Evolutionary conservation across 1,140 invertebrate genomes (phyloP), one percentile per base, ranked within the genome.

Genomic region (Scaptomyza montana): DNA sequence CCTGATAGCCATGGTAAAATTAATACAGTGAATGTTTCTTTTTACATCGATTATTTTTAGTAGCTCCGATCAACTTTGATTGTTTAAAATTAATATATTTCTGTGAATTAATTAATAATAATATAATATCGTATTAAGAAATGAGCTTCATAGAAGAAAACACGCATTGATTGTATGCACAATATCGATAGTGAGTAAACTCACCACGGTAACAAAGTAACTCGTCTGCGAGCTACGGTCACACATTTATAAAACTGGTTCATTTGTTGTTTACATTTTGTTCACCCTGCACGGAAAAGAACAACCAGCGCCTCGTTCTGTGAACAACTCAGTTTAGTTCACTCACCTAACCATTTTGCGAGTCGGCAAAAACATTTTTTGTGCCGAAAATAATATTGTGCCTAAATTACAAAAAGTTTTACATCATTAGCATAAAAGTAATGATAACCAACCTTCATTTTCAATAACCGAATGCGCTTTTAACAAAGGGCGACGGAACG

Each of bases 351-450:
- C 45, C 59, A 47, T 61, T 61, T 30, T 61, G 9, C 55, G 56
- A 62, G 65, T 69, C 71, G 71, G 66, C 66, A 74, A 46, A 69
- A 69, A 57, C 25, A 64, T 41, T 53, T 53, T 60, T 72, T 72
- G 55, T 74, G 72, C 72, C 67, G 72, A 74, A 70, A 70, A 59
- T 70, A 74, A 74, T 63, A 70, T 70, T 70, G 72, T 74, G 67
- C 72, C 66, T 74, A 64, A 70, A 59, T 70, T 64, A 74, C 54
- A 70, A 45, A 59, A 33, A 74, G 33, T 41, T 19, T 25, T 25
- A 13, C 8, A 61, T 55, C 41, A 61, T 30, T 55, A 46, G 12
- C 30, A 28, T 36, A 51, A 36, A 55, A 69, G 66, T 69, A 21
- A 74, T 74, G 66, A 63, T 28, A 55, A 68, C 9, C 56, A 61